Evolutionary conservation across 1,140 invertebrate genomes (phyloP), one percentile per base, ranked within the genome.

Genomic region (Pararge aegeria): DNA sequence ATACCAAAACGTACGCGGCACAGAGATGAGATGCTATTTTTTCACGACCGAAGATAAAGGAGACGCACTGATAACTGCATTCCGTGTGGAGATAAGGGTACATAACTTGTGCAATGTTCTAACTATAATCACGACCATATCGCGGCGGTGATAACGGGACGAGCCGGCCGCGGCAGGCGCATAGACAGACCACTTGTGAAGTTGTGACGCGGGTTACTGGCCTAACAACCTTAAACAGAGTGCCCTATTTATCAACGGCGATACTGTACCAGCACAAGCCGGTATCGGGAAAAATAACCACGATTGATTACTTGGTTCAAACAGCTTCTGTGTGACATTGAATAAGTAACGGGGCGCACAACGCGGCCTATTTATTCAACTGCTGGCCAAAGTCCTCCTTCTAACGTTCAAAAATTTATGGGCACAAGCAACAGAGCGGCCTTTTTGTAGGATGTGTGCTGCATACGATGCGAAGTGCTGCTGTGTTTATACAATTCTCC

Each of bases 81-180:
- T 75, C 71, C 70, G 70, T 3, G 10, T n/a, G 30, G 30, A 80
- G 78, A 88, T 85, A 87, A 81, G 66, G 50, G 52, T 52, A 71
- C 61, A 63, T 64, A 76, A 78, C 70, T 77, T 76, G 73, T 76
- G 76, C 77, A 81, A 77, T 66, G 72, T 70, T 54, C 67, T 60
- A 65, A 71, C 63, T 82, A 82, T 80, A 73, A 65, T 60, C 61
- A 42, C 62, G 61, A 51, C 68, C 71, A 74, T 83, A 87, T 87
- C 81, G 73, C 57, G 55, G 29, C 48, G 52, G 34, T 73, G 82
- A 82, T 83, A 83, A 82, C 79, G 75, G 42, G 73, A 73, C 71
- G 72, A 64, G 55, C 30, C 30, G 30, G 3, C 30, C 2, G 5
- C 5, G 5, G 30, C 60, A n/a, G n/a, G n/a, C 66, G 68, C 73